These are phyloP conservation scores for Psix sp. DNA, from an alignment of 1,140 invertebrate genomes.

Conservation along the genomic window DNA sequence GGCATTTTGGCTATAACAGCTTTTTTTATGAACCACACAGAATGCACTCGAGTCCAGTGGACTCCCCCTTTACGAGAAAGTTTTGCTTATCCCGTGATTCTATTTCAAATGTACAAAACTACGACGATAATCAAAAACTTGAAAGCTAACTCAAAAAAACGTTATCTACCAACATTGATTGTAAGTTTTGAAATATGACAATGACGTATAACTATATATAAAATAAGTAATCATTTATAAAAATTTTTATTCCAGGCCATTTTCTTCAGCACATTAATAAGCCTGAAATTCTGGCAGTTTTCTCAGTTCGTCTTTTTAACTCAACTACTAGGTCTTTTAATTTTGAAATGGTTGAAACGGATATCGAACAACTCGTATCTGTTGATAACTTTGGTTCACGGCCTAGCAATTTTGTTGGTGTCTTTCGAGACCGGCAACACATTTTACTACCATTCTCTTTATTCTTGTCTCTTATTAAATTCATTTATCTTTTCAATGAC, in stretches of 20 bases:
- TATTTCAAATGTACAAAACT: slow-evolving; percentile 77
- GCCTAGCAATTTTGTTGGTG: slow-evolving; percentile 79
- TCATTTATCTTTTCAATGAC: slow-evolving; percentile 55
- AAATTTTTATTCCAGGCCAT: slow-evolving; percentile 64
- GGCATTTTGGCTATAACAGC: slow-evolving; percentile 82
- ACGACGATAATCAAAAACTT: slow-evolving; percentile 64
- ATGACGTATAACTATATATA: too few species aligned
- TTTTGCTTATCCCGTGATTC: slow-evolving; percentile 84
- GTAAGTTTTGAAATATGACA: slow-evolving; percentile 36
- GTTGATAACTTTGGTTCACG: slow-evolving; percentile 78
- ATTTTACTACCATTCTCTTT: slow-evolving; percentile 84
- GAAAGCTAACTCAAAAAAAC: slow-evolving; percentile 31
- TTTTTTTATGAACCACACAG: slow-evolving; percentile 89
- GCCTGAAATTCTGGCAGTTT: slow-evolving; percentile 85
- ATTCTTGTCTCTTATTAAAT: slow-evolving; percentile 74
- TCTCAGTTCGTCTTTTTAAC: slow-evolving; percentile 87
- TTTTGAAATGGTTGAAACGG: slow-evolving; percentile 81
- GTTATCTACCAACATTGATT: slow-evolving; percentile 43
- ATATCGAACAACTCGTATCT: slow-evolving; percentile 77
- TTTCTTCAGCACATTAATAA: slow-evolving; percentile 68
- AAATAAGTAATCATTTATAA: slow-evolving; percentile 6
- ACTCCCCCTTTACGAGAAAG: slow-evolving; percentile 89
- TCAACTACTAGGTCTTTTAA: slow-evolving; percentile 81
- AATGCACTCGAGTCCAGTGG: slow-evolving; percentile 89
- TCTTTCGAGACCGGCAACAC: slow-evolving; percentile 75